phyloP scores from a whole-genome alignment of 2,113 vertebrate genomes.

The Climacteris rufus region DNA sequence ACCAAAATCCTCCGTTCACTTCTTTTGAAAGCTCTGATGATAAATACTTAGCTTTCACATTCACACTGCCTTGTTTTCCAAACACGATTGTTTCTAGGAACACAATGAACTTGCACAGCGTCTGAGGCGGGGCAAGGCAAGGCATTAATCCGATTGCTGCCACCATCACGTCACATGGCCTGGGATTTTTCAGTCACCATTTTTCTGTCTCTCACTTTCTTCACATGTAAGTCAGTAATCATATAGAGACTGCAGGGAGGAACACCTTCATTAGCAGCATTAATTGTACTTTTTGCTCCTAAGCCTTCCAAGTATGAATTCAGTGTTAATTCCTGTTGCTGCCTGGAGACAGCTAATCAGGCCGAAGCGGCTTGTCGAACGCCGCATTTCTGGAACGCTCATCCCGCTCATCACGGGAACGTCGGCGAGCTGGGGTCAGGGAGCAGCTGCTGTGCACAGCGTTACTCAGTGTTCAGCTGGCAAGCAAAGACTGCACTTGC shows the following conservation, averaged over 20 bases:
- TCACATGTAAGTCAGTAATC: background rate
- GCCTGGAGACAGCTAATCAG: background rate
- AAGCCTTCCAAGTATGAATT: background rate
- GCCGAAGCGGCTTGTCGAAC: background rate
- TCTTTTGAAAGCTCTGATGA: background rate
- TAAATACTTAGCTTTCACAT: background rate
- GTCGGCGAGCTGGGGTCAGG: rapidly evolving
- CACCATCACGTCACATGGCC: background rate
- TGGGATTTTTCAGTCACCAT: background rate
- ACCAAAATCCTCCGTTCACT: background rate
- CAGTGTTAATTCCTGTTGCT: background rate
- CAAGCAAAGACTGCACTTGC: background rate
- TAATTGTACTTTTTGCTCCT: background rate
- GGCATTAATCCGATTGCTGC: background rate
- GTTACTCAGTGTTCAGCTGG: background rate
- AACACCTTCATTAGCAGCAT: background rate
- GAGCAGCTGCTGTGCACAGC: background rate
- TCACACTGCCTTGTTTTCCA: background rate
- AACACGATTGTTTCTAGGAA: background rate
- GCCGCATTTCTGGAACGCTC: rapidly evolving
- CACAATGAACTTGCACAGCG: background rate
- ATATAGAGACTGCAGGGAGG: background rate
- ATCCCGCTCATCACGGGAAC: background rate
- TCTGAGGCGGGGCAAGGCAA: background rate
- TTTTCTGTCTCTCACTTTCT: background rate